A percentile compares a stretch with the other conserved stretches of the same genome.
Conservation (phyloP, 64 coral and sea anemone genomes). For the Platygyra sinensis region DNA sequence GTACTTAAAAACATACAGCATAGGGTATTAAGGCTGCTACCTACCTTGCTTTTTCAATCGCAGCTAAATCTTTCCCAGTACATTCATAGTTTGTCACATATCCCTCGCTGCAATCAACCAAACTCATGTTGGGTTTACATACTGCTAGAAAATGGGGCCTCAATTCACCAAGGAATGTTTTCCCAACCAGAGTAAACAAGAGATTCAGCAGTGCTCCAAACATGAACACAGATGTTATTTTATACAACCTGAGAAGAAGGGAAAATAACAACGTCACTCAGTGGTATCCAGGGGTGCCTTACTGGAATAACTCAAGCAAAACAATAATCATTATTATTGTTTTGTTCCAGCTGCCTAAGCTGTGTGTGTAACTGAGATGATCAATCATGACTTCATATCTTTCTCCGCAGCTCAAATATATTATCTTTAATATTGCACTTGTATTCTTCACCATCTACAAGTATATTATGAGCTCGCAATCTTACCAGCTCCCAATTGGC, state of each 20-base stretch:
- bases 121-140: constrained; percentile 62
- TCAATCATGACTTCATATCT: too few relatives aligned
- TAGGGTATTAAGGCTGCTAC: not conserved
- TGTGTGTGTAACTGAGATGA: too few relatives aligned
- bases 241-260: constrained; percentile 12
- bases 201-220: constrained; percentile 28
- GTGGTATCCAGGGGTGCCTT: too few relatives aligned
- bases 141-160: constrained; percentile 54
- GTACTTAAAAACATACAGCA: too few relatives aligned
- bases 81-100: constrained; percentile 59
- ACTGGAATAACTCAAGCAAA: too few relatives aligned
- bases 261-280: not conserved
- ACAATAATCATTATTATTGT: too few relatives aligned
- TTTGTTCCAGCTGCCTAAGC: too few relatives aligned
- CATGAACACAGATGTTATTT: constrained; percentile 24
- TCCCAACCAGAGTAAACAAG: not conserved
- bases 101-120: constrained; percentile 49
- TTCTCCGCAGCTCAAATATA: too few relatives aligned
- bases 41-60: constrained; percentile 53
- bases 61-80: constrained; percentile 32
- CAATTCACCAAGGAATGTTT: constrained; percentile 31
- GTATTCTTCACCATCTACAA: too few relatives aligned
- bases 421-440: too few relatives aligned
- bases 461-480: too few relatives aligned
- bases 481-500: too few relatives aligned